These are phyloP conservation scores for Chaenogobius annularis DNA, from an alignment of 2,113 vertebrate genomes.

Conservation along the genomic window DNA sequence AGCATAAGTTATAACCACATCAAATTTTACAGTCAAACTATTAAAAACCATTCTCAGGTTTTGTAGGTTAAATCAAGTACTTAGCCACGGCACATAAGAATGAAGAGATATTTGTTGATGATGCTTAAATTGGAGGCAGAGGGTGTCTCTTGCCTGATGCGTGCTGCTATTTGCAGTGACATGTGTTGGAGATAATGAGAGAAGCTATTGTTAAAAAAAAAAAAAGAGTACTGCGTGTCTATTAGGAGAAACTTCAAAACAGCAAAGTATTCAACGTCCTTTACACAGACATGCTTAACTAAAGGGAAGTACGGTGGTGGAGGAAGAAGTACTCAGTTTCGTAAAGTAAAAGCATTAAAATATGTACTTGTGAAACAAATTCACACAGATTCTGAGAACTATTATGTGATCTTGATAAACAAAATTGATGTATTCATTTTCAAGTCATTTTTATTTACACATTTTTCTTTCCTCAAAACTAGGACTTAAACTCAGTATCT, in stretches of 20 bases:
- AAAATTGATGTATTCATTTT: too few species aligned
- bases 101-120: slow-evolving; percentile 30
- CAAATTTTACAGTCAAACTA: slow-evolving; percentile 13
- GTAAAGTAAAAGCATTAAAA: too few species aligned
- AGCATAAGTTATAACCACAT: slow-evolving; percentile 10
- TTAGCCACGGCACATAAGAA: slow-evolving; percentile 23
- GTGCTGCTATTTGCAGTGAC: slow-evolving; percentile 1
- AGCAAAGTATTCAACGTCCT: neutral
- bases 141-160: slow-evolving; percentile 15
- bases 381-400: too few species aligned
- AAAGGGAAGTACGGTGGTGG: neutral
- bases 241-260: neutral
- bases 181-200: slow-evolving; percentile 13
- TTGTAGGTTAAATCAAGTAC: slow-evolving; percentile 9
- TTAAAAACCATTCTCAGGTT: slow-evolving; percentile 9
- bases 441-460: too few species aligned
- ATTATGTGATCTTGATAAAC: too few species aligned
- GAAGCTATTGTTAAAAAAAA: slow-evolving; percentile 1
- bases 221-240: slow-evolving; percentile 2
- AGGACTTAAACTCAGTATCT: too few species aligned
- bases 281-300: neutral
- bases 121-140: slow-evolving; percentile 26
- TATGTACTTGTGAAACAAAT: too few species aligned
- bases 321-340: too few species aligned
- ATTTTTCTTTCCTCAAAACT: too few species aligned